A percentile compares a stretch with the other conserved stretches of the same genome.
Conservation (phyloP, 1,140 invertebrate species). For the Pachyrhynchus sulphureomaculatus region DNA sequence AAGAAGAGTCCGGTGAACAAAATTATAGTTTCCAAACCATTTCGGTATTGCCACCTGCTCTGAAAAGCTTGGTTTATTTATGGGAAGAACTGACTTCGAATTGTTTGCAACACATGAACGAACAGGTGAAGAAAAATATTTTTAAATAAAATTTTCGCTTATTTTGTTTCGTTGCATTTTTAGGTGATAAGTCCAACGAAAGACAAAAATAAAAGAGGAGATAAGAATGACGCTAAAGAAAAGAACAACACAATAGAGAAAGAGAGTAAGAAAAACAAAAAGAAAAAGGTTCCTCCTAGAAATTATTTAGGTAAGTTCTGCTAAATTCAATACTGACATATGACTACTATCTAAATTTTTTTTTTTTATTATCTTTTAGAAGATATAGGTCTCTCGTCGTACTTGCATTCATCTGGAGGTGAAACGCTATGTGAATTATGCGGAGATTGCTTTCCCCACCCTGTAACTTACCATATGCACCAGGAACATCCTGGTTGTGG, state of each 20-base stretch:
- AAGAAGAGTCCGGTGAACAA: conserved; percentile 56
- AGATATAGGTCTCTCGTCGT: conserved; percentile 42
- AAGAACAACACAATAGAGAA: conserved; percentile 55
- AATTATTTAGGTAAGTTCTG: conserved; percentile 49
- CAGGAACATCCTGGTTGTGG: conserved; percentile 88
- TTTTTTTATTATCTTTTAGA: conserved; percentile 26
- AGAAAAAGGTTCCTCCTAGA: conserved; percentile 57
- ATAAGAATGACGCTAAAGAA: conserved; percentile 49
- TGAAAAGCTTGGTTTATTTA: conserved; percentile 78
- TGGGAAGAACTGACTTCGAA: conserved; percentile 85
- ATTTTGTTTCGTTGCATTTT: neutral
- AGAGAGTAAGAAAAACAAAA: conserved; percentile 56
- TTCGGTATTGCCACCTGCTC: conserved; percentile 78
- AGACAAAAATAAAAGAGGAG: conserved; percentile 53
- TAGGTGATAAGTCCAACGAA: conserved; percentile 51
- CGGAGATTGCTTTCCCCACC: conserved; percentile 72
- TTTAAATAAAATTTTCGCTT: neutral
- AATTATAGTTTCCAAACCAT: conserved; percentile 58
- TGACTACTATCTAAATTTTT: neutral
- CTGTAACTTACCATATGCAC: conserved; percentile 90
- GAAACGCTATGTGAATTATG: conserved; percentile 86
- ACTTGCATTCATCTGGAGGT: conserved; percentile 45
- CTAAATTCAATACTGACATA: neutral
- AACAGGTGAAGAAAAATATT: conserved; percentile 53
- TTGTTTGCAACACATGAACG: conserved; percentile 66